phyloP scores from a whole-genome alignment of 2,888 invertebrate species.

The Pristionchus entomophagus region DNA sequence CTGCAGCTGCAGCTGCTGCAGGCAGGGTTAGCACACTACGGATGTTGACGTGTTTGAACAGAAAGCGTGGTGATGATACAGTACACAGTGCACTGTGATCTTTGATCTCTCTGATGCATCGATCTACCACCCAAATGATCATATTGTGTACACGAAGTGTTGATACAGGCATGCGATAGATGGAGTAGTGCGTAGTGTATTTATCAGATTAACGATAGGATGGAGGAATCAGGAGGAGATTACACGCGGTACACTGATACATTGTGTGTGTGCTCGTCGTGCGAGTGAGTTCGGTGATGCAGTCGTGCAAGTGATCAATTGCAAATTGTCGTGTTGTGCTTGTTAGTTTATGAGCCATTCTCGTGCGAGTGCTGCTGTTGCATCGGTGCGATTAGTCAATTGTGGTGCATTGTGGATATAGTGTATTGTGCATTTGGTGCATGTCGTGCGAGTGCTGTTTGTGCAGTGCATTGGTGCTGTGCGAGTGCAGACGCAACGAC shows the following conservation, averaged over 20 bases:
- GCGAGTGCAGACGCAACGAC: constrained; percentile 20
- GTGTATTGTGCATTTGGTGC: background rate
- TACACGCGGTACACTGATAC: background rate
- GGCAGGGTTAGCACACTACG: constrained; percentile 20
- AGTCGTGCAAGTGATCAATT: constrained; percentile 31
- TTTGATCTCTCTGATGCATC: constrained; percentile 17
- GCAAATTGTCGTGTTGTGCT: constrained; percentile 17
- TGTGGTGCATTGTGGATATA: no score
- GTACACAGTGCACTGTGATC: background rate
- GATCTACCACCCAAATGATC: constrained; percentile 15
- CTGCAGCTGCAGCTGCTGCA: background rate
- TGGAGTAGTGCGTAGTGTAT: constrained; percentile 22
- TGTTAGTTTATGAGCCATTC: background rate
- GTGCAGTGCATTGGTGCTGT: constrained; percentile 31
- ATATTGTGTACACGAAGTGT: constrained; percentile 10
- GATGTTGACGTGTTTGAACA: background rate
- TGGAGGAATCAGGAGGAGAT: background rate
- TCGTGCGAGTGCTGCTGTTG: constrained; percentile 46
- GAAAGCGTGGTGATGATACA: background rate
- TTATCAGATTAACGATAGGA: constrained; percentile 44
- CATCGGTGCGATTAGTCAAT: constrained; percentile 22
- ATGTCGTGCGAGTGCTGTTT: background rate
- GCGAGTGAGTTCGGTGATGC: constrained; percentile 33
- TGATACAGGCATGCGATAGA: constrained; percentile 30
- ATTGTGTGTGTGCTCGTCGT: constrained; percentile 16